Base-by-base conservation (phyloP, 2,113 vertebrate genomes). In the Poeciliopsis occidentalis region DNA sequence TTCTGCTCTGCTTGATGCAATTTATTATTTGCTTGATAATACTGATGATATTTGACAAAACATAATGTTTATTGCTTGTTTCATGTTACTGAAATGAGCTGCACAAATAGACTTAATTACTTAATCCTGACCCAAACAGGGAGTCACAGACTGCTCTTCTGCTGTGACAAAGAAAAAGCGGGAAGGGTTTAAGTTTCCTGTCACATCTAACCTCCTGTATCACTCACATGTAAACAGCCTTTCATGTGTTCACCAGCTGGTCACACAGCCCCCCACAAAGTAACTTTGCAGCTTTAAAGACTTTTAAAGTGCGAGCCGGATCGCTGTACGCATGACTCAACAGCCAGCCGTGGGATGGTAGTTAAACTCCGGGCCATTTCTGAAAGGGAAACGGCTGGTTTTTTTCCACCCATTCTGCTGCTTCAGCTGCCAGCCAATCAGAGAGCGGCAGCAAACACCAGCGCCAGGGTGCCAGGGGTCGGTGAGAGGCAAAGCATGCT, bases 281-380 rank as follows among this genome's bases (percentile, higher is more conserved):
- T 85, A 85, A 89, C 82, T 87, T 60, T 71, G 85, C 86, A 79
- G 79, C 82, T 76, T 83, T 91, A 87, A 91, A 89, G 89, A 85
- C 83, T 88, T 87, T 75, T 80, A 87, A 85, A 87, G 79, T 76
- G 69, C 64, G 83, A 75, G 73, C 69, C 68, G n/a, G 34, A 41
- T 68, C 11, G 3, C 29, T 87, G 57, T 61, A 67, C 62, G 72
- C 63, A 44, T 17, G 60, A 67, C 68, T 75, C 39, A 27, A 41
- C 64, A 83, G 81, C 51, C 54, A 64, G 37, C 41, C 17, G 24
- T 47, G 67, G 78, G 82, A 86, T 86, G 72, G 77, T 79, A 90
- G 88, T 89, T 89, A 88, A 90, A 88, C 62, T 78, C 74, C 67
- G 67, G 69, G 32, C 72, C 73, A 37, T 71, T 78, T 76, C 57